Evolutionary conservation across 2,113 vertebrate genomes (phyloP), one percentile per base, ranked within the genome.

Genomic region (Haemorhous mexicanus): DNA sequence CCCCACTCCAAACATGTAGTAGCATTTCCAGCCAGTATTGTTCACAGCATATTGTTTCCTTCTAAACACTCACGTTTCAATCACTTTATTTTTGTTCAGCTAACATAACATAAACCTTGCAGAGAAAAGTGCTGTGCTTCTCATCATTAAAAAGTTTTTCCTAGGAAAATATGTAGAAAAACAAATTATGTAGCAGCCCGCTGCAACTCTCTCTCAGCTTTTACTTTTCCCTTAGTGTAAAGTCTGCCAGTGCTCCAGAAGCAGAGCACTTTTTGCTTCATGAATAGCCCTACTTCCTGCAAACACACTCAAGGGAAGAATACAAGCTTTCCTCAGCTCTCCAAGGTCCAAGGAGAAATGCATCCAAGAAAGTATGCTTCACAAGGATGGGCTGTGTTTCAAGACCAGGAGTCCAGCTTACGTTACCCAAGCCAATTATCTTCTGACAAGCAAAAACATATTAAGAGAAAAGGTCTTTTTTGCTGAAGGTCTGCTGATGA

Each of bases 251-350:
- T 68, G n/a, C 22, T 55, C 32, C 68, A 79, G 74, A n/a, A 63
- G 32, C 30, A 76, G n/a, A 82, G 19, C 52, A 33, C 13, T 88
- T 47, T 30, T 69, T 87, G n/a, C 43, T 47, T 41, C 18, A 30
- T 5, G 32, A 67, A 76, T 61, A 87, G 30, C 37, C 39, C 13
- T 62, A 12, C 16, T 49, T 86, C 14, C 56, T 75, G 43, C 11
- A 9, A 11, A 10, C 24, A 35, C 22, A 47, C 0, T 0, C 7
- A 84, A 44, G 22, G 9, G n/a, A 69, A 7, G 9, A 47, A 35
- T 41, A 55, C 26, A 78, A 67, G 16, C 17, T 81, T 55, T 84
- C 66, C n/a, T 76, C 46, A 72, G 39, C 33, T 55, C 10, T 64
- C 47, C 16, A 12, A 43, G 35, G 41, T 50, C 28, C 58, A 84